Conservation (phyloP, 2,113 vertebrate species). For the Cynopterus brachyotis region DNA sequence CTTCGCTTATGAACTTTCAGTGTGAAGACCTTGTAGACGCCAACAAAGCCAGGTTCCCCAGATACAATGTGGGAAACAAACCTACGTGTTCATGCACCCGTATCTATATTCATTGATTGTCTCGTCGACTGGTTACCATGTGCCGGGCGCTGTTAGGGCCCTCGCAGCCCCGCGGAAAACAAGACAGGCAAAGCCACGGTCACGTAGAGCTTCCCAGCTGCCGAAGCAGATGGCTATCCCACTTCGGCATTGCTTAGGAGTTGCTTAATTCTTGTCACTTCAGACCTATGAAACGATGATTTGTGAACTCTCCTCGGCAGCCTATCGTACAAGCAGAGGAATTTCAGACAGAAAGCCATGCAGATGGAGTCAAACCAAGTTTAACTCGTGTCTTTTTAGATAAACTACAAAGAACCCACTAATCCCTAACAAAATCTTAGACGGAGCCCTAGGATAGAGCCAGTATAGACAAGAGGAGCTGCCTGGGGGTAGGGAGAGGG, state of each 20-base stretch:
- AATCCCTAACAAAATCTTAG: not conserved
- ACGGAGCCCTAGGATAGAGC: not conserved
- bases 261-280: not conserved
- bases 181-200: not conserved
- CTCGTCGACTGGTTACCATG: no score
- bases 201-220: not conserved
- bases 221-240: no score
- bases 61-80: accelerated
- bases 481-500: not conserved
- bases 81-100: accelerated
- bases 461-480: not conserved
- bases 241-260: not conserved
- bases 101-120: not conserved
- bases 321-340: not conserved
- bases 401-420: not conserved
- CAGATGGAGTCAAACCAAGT: not conserved
- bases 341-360: not conserved
- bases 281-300: not conserved
- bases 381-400: not conserved
- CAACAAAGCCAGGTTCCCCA: not conserved
- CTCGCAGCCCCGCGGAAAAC: not conserved
- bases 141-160: not conserved
- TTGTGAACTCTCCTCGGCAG: not conserved
- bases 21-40: not conserved
- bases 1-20: not conserved